Evolutionary conservation across 1,140 invertebrate species (phyloP), one percentile per base, ranked within the genome.

Genomic region (Euwallacea similis): DNA sequence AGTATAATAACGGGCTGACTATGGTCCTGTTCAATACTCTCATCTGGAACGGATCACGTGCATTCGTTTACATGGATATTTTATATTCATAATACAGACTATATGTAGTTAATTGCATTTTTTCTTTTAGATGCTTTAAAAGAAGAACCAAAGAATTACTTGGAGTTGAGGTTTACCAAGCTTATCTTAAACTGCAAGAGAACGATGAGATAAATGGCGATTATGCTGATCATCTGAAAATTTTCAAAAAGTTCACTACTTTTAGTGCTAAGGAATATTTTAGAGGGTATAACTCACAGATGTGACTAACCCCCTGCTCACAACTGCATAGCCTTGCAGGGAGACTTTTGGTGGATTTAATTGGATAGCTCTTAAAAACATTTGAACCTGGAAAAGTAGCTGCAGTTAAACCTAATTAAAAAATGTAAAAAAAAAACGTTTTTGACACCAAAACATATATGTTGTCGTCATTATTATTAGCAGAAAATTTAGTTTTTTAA

Each of bases 281-380:
- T 4, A 33, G 21, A 33, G 21, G 21, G 21, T 4, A 33, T 55
- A 54, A 74, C 74, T 80, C 76, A 87, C 86, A 59, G 86, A 85
- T 43, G 86, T 85, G 7, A 88, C 76, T 7, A 87, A 77, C 76
- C 87, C 85, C 63, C 86, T 83, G 75, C 87, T 87, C 15, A 88
- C 86, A 58, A 86, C 77, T 2, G 85, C 85, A 75, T 87, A 88
- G 16, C 87, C 87, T 73, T 85, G 85, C 11, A 88, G 76, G 41
- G 85, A 87, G 10, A 88, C 86, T 15, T 86, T 85, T 4, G 87
- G 86, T 15, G 87, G 86, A 78, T 88, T 88, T 85, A 87, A 86
- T 76, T 87, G 85, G 43, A 88, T 87, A 0, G 86, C 87, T 68
- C 84, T 82, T 65, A 88, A 85, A 78, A 88, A 88, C 55, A 86